These are phyloP conservation scores for Silurus meridionalis DNA, from an alignment of 2,113 vertebrate species.

Conservation along the genomic window DNA sequence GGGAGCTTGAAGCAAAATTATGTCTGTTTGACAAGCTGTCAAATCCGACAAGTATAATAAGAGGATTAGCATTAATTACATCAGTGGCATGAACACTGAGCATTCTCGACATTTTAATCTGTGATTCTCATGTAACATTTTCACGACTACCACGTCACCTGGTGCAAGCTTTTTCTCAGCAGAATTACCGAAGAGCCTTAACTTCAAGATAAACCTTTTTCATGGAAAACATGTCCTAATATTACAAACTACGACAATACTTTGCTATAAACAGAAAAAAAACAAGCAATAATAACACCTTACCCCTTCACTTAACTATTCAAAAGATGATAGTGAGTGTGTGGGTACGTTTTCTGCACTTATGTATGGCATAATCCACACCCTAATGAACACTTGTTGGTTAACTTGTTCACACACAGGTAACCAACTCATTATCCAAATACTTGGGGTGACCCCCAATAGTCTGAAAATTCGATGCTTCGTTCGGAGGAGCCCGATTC, in stretches of 20 bases:
- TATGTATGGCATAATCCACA: not conserved
- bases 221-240: no score
- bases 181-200: not conserved
- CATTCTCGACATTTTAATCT: not conserved
- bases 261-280: not conserved
- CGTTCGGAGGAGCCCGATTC: no score
- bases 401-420: no score
- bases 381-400: no score
- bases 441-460: no score
- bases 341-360: not conserved
- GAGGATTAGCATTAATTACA: constrained; percentile 4
- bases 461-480: no score
- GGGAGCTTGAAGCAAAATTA: not conserved
- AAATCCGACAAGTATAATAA: not conserved
- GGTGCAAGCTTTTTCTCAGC: not conserved
- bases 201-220: not conserved
- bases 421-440: no score
- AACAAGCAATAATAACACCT: not conserved
- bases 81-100: not conserved
- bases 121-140: not conserved
- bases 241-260: no score
- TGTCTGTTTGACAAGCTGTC: not conserved
- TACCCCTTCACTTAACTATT: no score
- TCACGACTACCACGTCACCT: not conserved
- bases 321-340: not conserved